These are phyloP conservation scores for Lophura nycthemera DNA, from an alignment of 2,113 vertebrate genomes.

Conservation along the genomic window DNA sequence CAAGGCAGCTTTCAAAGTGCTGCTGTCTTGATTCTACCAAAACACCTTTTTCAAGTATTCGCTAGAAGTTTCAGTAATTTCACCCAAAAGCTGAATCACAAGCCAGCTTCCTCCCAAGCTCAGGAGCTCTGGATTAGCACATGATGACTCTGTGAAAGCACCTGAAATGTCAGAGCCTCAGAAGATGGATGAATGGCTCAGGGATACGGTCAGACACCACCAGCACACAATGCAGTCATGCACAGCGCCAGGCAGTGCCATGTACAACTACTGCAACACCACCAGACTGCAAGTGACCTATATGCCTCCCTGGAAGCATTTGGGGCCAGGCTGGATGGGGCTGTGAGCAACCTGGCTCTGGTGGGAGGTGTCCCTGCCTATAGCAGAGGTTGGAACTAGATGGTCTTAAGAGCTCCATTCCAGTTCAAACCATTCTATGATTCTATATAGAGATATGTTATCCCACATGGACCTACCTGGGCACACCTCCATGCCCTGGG, in stretches of 20 bases:
- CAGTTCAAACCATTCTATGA: no score
- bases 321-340: no score
- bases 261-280: rapidly evolving
- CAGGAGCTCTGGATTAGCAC: neutral
- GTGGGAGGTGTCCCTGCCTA: no score
- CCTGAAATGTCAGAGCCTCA: neutral
- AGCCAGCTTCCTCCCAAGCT: neutral
- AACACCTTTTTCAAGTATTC: neutral
- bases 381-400: no score
- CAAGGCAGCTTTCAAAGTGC: neutral
- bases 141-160: rapidly evolving
- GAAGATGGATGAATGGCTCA: neutral
- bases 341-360: no score
- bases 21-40: neutral
- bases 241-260: rapidly evolving
- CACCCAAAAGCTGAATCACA: neutral
- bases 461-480: rapidly evolving
- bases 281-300: no score
- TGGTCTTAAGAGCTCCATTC: no score
- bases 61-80: neutral
- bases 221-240: neutral
- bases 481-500: neutral
- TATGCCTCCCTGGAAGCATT: no score
- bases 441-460: rapidly evolving
- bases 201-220: neutral